Conservation (phyloP, 2,888 invertebrate genomes). For the Emesis russula region DNA sequence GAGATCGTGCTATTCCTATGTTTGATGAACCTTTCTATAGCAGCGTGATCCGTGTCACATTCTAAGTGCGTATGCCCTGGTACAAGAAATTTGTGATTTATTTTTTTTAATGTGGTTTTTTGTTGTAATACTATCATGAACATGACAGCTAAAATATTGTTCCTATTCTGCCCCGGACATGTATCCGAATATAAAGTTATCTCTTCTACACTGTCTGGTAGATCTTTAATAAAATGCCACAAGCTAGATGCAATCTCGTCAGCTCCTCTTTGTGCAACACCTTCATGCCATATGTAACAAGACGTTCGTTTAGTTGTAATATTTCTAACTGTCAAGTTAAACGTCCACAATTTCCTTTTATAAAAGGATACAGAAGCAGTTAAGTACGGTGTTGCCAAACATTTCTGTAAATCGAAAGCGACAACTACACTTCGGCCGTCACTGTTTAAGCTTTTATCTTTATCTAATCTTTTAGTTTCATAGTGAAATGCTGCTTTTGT, state of each 20-base stretch:
- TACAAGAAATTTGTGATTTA: constrained; percentile 51
- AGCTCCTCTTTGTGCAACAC: constrained; percentile 80
- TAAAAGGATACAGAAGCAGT: constrained; percentile 21
- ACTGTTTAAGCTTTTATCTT: constrained; percentile 11
- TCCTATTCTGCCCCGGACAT: constrained; percentile 47
- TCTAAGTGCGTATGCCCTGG: constrained; percentile 54
- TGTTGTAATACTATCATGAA: constrained; percentile 29
- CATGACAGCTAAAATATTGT: constrained; percentile 35
- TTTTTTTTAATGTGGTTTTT: constrained; percentile 28
- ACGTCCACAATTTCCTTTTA: constrained; percentile 33
- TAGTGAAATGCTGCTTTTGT: constrained; percentile 11
- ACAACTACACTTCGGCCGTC: constrained; percentile 13
- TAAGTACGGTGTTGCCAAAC: constrained; percentile 29
- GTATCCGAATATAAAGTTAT: constrained; percentile 44
- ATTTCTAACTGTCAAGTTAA: constrained; percentile 23
- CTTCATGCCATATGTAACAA: constrained; percentile 82
- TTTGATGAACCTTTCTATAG: constrained; percentile 27
- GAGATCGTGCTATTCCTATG: constrained; percentile 21
- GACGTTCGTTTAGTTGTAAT: neutral
- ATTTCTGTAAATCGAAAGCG: constrained; percentile 31
- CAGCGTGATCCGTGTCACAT: constrained; percentile 21
- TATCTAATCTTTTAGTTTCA: constrained; percentile 26
- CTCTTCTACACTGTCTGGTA: constrained; percentile 35
- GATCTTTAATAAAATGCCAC: constrained; percentile 69
- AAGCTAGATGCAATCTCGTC: constrained; percentile 87